Evolutionary conservation across 2,888 invertebrate genomes (phyloP).

Genomic region (Hyppa rectilinea): DNA sequence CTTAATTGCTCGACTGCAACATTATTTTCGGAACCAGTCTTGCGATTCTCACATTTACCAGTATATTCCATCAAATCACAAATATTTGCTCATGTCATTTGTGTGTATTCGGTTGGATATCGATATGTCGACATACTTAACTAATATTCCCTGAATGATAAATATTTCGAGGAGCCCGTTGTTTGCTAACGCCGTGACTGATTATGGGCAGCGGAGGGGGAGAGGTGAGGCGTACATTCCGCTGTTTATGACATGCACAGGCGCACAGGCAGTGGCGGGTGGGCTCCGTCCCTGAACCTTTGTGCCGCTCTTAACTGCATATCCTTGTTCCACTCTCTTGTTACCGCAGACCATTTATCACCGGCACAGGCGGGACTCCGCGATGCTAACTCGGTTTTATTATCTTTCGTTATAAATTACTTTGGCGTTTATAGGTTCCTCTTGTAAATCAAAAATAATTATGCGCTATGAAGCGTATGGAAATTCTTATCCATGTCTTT

Average conservation of each 20-base stretch:
- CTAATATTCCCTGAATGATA: constrained; percentile 64
- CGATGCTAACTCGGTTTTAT: constrained; percentile 55
- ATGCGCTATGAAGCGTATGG: constrained; percentile 7
- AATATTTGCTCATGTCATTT: constrained; percentile 50
- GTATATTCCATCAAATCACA: constrained; percentile 15
- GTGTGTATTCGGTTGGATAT: constrained; percentile 38
- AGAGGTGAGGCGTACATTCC: constrained; percentile 77
- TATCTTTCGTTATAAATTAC: constrained; percentile 56
- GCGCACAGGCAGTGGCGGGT: constrained; percentile 69
- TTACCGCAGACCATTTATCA: constrained; percentile 67
- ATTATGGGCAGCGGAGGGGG: constrained; percentile 73
- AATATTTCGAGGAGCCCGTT: constrained; percentile 69
- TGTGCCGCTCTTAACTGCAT: constrained; percentile 65
- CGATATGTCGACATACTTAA: constrained; percentile 32
- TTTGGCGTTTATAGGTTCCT: constrained; percentile 43
- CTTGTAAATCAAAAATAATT: constrained; percentile 44
- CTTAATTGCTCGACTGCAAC: constrained; percentile 22
- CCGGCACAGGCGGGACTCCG: constrained; percentile 48
- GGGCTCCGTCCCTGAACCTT: constrained; percentile 70
- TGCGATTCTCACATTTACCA: constrained; percentile 2
- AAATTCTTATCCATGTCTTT: constrained; percentile 21
- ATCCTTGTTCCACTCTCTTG: constrained; percentile 71
- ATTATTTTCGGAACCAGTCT: constrained; percentile 36
- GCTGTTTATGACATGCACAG: constrained; percentile 77
- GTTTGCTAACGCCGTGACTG: constrained; percentile 77